A percentile compares a stretch with the other conserved stretches of the same genome.
These are phyloP conservation scores for Hippocampus mohnikei DNA, from an alignment of 2,113 vertebrate genomes.

Conservation along the genomic window DNA sequence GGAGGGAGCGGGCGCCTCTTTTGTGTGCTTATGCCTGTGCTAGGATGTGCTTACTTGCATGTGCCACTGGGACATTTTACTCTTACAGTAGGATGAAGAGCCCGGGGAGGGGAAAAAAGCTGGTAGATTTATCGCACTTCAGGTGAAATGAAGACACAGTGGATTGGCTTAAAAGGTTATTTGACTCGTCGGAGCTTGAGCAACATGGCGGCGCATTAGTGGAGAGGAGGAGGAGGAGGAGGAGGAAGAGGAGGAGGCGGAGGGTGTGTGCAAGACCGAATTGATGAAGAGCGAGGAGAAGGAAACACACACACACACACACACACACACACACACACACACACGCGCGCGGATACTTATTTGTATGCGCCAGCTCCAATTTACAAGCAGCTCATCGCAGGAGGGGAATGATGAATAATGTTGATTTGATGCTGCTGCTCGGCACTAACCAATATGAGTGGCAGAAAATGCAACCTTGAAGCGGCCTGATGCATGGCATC, in stretches of 20 bases:
- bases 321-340: not conserved
- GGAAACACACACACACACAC: not conserved
- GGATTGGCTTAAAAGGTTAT: conserved; percentile 69
- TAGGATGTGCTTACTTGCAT: not conserved
- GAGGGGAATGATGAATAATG: conserved; percentile 24
- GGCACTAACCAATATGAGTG: not conserved
- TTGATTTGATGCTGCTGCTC: conserved; percentile 11
- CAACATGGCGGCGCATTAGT: conserved; percentile 21
- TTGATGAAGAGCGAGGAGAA: conserved; percentile 17
- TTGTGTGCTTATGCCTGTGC: not conserved
- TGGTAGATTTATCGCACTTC: conserved; percentile 23
- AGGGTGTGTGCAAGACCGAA: conserved; percentile 16
- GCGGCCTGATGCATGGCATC: not conserved
- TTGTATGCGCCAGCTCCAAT: conserved; percentile 7
- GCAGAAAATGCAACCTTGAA: not conserved
- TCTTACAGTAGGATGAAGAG: not conserved
- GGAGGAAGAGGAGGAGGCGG: conserved; percentile 42
- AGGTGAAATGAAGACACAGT: conserved; percentile 53
- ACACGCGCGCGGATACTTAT: conserved; percentile 3
- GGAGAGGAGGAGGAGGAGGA: conserved; percentile 50
- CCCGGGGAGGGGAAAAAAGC: not conserved
- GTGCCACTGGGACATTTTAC: conserved; percentile 2
- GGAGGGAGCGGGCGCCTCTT: not conserved
- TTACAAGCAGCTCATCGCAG: conserved; percentile 10
- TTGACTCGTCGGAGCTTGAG: conserved; percentile 43